These are phyloP conservation scores for Camelus bactrianus DNA, from an alignment of 2,113 vertebrate genomes.

Conservation along the genomic window DNA sequence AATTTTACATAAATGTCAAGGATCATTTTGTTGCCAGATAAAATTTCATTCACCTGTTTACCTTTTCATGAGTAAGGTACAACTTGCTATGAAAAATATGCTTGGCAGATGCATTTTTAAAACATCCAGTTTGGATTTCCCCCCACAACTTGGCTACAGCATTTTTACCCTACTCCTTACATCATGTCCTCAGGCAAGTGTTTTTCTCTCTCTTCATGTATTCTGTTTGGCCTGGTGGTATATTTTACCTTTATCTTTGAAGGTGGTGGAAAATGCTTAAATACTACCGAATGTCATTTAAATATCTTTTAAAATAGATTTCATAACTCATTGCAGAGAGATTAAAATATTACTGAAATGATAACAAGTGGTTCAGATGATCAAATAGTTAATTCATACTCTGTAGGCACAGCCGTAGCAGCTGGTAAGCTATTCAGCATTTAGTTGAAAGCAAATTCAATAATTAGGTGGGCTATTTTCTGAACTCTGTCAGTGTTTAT, in stretches of 20 bases:
- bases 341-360: conserved; percentile 28
- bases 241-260: conserved; percentile 8
- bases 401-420: not conserved
- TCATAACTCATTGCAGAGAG: not conserved
- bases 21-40: not conserved
- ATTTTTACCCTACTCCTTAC: not conserved
- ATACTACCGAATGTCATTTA: not conserved
- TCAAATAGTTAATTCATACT: not conserved
- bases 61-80: not conserved
- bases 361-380: not conserved
- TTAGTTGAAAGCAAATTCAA: conserved; percentile 50
- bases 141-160: not conserved
- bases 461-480: conserved; percentile 13
- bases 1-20: not conserved
- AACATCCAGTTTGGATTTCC: not conserved
- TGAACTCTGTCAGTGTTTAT: conserved; percentile 13
- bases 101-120: not conserved
- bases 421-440: not conserved
- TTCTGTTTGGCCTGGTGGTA: not conserved
- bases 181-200: not conserved
- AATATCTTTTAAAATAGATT: not conserved
- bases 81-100: not conserved
- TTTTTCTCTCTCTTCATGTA: not conserved
- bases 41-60: not conserved
- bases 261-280: not conserved